Percentiles rank a stretch among this genome's conserved stretches.
phyloP scores from a whole-genome alignment of 2,888 invertebrate species.

The Eueremaeus valkanovi region DNA sequence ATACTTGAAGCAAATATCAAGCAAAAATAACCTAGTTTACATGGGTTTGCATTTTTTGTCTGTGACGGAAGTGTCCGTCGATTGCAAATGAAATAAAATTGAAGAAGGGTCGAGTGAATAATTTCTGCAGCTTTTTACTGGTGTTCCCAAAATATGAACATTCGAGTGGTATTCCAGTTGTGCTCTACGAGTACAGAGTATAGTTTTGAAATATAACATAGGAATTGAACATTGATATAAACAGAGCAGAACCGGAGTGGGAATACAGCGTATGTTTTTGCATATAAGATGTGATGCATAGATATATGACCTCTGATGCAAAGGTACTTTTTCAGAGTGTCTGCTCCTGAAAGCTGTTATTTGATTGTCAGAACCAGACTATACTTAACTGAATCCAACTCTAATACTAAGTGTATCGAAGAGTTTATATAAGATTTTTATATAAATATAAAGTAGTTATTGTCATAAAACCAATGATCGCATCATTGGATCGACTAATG shows the following conservation, averaged over 20 bases:
- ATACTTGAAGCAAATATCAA: too few relatives aligned
- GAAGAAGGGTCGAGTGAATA: too few relatives aligned
- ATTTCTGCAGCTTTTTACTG: too few relatives aligned
- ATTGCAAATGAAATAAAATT: too few relatives aligned
- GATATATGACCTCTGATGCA: not conserved
- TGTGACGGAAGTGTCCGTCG: too few relatives aligned
- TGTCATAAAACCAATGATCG: conserved; percentile 4
- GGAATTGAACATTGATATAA: too few relatives aligned
- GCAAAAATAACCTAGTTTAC: too few relatives aligned
- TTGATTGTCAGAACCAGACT: conserved; percentile 8
- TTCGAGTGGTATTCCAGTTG: too few relatives aligned
- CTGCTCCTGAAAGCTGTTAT: not conserved
- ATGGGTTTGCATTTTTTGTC: too few relatives aligned
- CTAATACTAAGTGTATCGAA: not conserved
- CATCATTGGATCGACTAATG: not conserved
- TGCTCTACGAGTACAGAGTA: too few relatives aligned
- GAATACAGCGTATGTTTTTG: not conserved
- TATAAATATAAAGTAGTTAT: not conserved
- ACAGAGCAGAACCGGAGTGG: not conserved
- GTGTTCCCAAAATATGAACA: too few relatives aligned
- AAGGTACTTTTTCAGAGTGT: not conserved
- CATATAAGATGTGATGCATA: not conserved
- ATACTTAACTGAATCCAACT: not conserved
- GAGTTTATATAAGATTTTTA: not conserved
- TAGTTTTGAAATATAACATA: too few relatives aligned